These are phyloP conservation scores for Empidonax alnorum DNA, from an alignment of 2,113 vertebrate genomes.

Conservation along the genomic window DNA sequence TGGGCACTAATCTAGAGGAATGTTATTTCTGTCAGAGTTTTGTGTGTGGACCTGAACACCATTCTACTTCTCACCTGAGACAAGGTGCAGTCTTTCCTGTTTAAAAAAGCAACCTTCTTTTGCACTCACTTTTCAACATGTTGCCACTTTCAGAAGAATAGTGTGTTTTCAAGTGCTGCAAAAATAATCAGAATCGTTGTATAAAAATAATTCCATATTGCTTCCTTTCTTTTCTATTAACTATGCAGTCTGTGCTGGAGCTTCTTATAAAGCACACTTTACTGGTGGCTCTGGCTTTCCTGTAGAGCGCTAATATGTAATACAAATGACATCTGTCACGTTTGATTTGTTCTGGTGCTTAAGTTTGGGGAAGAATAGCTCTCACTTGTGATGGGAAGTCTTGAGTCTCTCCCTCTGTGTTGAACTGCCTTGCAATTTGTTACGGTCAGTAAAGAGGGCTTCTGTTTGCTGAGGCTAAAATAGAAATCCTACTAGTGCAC, in stretches of 20 bases:
- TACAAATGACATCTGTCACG: slow-evolving; percentile 28
- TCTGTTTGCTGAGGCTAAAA: background rate
- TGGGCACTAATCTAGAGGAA: background rate
- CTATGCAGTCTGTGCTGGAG: background rate
- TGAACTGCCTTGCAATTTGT: background rate
- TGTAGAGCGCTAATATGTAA: background rate
- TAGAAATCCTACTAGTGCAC: background rate
- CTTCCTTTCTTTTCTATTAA: background rate
- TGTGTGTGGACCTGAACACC: background rate
- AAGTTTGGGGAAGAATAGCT: background rate
- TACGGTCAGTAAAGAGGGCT: background rate
- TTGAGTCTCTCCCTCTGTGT: background rate
- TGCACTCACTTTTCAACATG: background rate
- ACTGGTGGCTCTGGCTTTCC: background rate
- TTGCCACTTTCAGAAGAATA: background rate
- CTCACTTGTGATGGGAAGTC: background rate
- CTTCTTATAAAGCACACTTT: background rate
- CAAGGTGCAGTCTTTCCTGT: background rate
- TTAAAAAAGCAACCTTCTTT: background rate
- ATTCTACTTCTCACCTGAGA: background rate
- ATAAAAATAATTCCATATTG: background rate
- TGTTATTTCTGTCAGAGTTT: background rate
- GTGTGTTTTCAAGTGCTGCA: background rate
- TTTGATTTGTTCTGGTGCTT: slow-evolving; percentile 40
- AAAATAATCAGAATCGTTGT: background rate